Evolutionary conservation across 92 coral and sea anemone species (phyloP), one percentile per base, ranked within the genome.

Genomic region (Virgularia gustaviana): DNA sequence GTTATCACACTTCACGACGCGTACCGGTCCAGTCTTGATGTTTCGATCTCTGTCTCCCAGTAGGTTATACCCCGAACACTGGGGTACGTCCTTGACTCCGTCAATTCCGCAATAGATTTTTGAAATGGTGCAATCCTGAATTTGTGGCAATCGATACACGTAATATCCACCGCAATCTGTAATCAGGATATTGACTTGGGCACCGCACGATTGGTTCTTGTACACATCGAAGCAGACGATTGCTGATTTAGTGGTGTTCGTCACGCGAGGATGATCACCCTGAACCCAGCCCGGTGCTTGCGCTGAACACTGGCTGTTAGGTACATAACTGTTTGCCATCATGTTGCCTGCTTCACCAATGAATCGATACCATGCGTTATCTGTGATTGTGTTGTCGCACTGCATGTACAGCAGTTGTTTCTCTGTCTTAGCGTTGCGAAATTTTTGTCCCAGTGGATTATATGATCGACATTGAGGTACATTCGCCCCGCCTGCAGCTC

Each of bases 341-440:
- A 75, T 77, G 33, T n/a, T 72, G 6, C 88, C 88, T 22, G 88
- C 81, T 45, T 15, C 34, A 4, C 73, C 71, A 28, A 24, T 28
- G 62, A 83, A 62, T 28, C 87, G 63, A 22, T 83, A 83, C 88
- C 88, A 83, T 6, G 37, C 79, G 1, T 7, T 34, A 0, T 16
- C 13, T 32, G 52, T n/a, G 15, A 54, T 18, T 0, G 33, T 31
- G 6, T 25, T 55, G 34, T 80, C 85, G 57, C 85, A 80, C 54
- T 20, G 10, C 4, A 12, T 31, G 1, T 31, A 1, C 23, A 43
- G 35, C 2, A 23, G 30, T 1, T 43, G 24, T 39, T n/a, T 0
- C n/a, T 1, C 0, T 18, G 16, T 31, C 5, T 39, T 31, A 23
- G 22, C 29, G 39, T 68, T 68, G 36, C 75, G 75, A 33, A 13